Base-by-base conservation (phyloP, 2,888 invertebrate species). In the Hydropsyche betteni region DNA sequence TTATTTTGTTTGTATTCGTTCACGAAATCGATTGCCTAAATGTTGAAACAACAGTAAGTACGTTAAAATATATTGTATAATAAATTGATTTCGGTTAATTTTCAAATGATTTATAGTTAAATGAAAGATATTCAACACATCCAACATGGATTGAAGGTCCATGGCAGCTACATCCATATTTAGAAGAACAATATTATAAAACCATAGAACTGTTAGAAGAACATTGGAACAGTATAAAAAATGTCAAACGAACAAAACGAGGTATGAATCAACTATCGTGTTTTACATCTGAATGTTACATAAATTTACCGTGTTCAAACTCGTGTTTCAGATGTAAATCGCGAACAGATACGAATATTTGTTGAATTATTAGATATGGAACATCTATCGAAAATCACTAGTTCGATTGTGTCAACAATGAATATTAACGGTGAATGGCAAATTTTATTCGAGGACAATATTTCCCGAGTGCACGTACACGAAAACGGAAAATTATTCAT, bases 181-280 rank as follows among this genome's bases (percentile, higher is more conserved):
- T 79, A 5, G 77, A 79, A 70, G 76, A 79, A 51, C 77, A 77
- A 52, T 79, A 77, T 58, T 77, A 79, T 38, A 68, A 77, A 12
- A 76, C 76, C 8, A 8, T 78, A 8, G 36, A 74, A 16, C 24
- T 53, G 12, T 36, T 73, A n/a, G 36, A 58, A 58, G 52, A 38
- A 38, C 14, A 72, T 14, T 14, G 12, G 34, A 7, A 64, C 34
- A 36, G 34, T 5, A 34, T 33, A 10, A 34, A 33, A 10, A 33
- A n/a, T 36, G 34, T n/a, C 36, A 64, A 64, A 3, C 33, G 36
- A 64, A 36, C 5, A 34, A 33, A 64, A 64, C 64, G 64, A 33
- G 36, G 64, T 36, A 12, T 16, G 24, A 61, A 7, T 4, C 2
- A n/a, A 55, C n/a, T 6, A 14, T 12, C 12, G 5, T 55, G 6